Conservation (phyloP, 2,888 invertebrate genomes). For the Xiphydria camelus region DNA sequence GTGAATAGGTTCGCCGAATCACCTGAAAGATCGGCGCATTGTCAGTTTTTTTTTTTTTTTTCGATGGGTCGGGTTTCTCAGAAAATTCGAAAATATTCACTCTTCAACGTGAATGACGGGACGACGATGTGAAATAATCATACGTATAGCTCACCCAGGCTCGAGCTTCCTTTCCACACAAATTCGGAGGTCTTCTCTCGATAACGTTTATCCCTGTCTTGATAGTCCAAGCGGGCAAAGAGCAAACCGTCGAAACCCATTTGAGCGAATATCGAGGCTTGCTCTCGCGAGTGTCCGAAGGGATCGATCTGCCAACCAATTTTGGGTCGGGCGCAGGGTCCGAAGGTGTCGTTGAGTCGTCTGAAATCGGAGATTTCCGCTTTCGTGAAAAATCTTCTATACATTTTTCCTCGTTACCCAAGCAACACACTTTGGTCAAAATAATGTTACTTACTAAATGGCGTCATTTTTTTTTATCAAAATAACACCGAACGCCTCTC, state of each 20-base stretch:
- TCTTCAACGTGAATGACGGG: not conserved
- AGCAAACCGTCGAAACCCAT: conserved; percentile 90
- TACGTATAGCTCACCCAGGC: conserved; percentile 72
- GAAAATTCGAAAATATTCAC: not conserved
- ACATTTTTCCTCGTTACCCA: too few species aligned
- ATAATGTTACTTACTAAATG: too few species aligned
- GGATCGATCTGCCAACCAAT: conserved; percentile 86
- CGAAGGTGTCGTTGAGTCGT: conserved; percentile 68
- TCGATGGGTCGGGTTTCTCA: too few species aligned
- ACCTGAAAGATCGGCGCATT: conserved; percentile 55
- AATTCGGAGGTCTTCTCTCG: conserved; percentile 72
- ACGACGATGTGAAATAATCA: conserved; percentile 9
- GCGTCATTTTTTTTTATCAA: not conserved
- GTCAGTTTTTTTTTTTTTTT: not conserved
- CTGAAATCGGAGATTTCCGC: too few species aligned
- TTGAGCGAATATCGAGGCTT: conserved; percentile 77
- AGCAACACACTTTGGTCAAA: too few species aligned
- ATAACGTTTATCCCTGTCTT: conserved; percentile 73
- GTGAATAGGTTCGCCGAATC: conserved; percentile 77
- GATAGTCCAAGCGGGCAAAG: conserved; percentile 84
- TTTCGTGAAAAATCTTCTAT: too few species aligned
- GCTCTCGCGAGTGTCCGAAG: conserved; percentile 85
- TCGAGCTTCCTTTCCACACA: conserved; percentile 79
- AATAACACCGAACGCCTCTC: too few species aligned
- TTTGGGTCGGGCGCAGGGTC: conserved; percentile 71